A percentile compares a stretch with the other conserved stretches of the same genome.
phyloP scores from a whole-genome alignment of 1,140 invertebrate genomes.

The Parasteatoda tepidariorum region DNA sequence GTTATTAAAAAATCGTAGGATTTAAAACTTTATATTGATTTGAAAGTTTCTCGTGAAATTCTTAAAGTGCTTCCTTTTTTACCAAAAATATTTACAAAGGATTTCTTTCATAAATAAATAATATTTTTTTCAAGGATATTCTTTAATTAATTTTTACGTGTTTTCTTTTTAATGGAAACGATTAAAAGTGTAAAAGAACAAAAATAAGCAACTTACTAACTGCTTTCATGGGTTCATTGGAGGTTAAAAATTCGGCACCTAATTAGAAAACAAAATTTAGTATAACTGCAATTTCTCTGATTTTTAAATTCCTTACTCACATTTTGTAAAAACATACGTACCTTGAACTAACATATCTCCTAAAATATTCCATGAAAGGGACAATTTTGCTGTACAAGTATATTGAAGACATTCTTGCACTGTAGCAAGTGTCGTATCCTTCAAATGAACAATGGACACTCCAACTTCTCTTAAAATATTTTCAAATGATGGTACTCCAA shows the following conservation, averaged over 20 bases:
- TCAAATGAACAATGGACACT: not conserved
- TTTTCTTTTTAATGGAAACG: not conserved
- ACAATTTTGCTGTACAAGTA: constrained; percentile 9
- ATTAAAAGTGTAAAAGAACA: not conserved
- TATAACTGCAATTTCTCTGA: not conserved
- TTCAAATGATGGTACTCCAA: not conserved
- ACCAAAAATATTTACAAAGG: not conserved
- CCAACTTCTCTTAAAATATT: not conserved
- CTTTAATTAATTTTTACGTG: not conserved
- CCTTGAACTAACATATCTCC: constrained; percentile 19
- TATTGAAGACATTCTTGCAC: constrained; percentile 30
- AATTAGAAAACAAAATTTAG: not conserved
- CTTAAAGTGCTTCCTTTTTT: no score
- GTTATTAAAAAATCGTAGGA: no score
- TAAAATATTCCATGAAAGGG: constrained; percentile 19
- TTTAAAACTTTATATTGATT: no score
- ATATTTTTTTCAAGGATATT: not conserved
- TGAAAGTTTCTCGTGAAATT: no score
- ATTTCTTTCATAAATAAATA: not conserved
- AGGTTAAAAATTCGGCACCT: constrained; percentile 11
- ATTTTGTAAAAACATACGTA: not conserved
- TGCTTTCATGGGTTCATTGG: not conserved
- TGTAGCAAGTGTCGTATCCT: not conserved
- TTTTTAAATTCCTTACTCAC: not conserved
- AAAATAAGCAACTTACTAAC: constrained; percentile 5